Conservation (phyloP, 2,113 vertebrate genomes). For the Aptenodytes patagonicus region DNA sequence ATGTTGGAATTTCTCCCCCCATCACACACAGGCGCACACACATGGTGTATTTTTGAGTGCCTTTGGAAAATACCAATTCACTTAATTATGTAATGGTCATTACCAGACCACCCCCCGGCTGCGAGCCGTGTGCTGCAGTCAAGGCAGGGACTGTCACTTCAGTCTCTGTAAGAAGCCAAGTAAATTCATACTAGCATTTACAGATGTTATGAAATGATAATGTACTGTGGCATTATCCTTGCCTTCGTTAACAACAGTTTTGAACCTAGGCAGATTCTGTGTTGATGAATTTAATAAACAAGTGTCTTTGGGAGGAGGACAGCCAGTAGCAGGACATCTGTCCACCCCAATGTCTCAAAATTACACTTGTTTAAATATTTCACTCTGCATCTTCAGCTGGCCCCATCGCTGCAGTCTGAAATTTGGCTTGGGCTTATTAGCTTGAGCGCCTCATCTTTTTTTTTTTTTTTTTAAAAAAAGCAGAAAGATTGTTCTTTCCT, state of each 20-base stretch:
- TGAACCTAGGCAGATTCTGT: background rate
- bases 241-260: background rate
- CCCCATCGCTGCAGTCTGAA: accelerated
- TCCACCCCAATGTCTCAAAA: accelerated
- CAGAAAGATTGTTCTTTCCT: background rate
- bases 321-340: background rate
- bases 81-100: background rate
- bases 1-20: background rate
- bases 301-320: background rate
- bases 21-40: too few relatives aligned
- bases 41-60: background rate
- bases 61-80: background rate
- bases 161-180: background rate
- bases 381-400: background rate
- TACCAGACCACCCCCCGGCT: background rate
- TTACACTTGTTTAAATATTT: background rate
- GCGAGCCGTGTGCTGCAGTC: background rate
- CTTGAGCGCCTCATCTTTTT: background rate
- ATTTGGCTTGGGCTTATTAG: background rate
- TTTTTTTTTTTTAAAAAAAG: background rate
- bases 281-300: background rate
- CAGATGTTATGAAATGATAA: background rate
- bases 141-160: background rate
- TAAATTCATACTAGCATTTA: background rate
- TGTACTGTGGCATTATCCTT: accelerated